These are phyloP conservation scores for Brachymystax lenok DNA, from an alignment of 2,797 vertebrate species.

Conservation along the genomic window DNA sequence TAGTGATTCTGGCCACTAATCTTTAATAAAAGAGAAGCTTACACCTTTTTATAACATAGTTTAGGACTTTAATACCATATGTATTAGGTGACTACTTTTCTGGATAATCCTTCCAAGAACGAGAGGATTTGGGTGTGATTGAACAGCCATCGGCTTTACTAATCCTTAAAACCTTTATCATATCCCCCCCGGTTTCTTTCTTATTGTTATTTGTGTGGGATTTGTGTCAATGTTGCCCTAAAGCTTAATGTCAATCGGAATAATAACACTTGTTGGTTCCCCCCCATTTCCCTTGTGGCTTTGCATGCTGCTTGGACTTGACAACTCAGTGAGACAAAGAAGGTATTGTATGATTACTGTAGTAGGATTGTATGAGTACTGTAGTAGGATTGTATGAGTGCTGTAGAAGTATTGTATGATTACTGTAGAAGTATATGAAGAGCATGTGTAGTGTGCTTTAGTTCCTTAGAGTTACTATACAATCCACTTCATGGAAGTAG, in stretches of 20 bases:
- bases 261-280: conserved; percentile 46
- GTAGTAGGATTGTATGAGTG: not conserved
- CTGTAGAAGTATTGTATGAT: no score
- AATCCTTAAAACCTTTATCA: conserved; percentile 41
- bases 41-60: conserved; percentile 48
- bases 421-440: not conserved
- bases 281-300: conserved; percentile 46
- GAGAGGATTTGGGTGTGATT: conserved; percentile 41
- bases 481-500: not conserved
- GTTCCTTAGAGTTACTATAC: not conserved
- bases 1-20: conserved; percentile 34
- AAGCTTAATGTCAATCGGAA: conserved; percentile 27
- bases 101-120: conserved; percentile 53
- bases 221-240: conserved; percentile 34
- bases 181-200: conserved; percentile 41
- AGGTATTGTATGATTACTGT: conserved; percentile 50
- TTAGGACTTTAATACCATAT: conserved; percentile 50
- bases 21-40: conserved; percentile 42
- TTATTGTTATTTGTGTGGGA: conserved; percentile 17
- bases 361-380: not conserved
- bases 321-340: conserved; percentile 57
- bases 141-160: conserved; percentile 40
- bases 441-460: not conserved
- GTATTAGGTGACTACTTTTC: conserved; percentile 43
- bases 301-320: conserved; percentile 61